phyloP scores from a whole-genome alignment of 2,113 vertebrate genomes.

The Chlamydotis undulata region DNA sequence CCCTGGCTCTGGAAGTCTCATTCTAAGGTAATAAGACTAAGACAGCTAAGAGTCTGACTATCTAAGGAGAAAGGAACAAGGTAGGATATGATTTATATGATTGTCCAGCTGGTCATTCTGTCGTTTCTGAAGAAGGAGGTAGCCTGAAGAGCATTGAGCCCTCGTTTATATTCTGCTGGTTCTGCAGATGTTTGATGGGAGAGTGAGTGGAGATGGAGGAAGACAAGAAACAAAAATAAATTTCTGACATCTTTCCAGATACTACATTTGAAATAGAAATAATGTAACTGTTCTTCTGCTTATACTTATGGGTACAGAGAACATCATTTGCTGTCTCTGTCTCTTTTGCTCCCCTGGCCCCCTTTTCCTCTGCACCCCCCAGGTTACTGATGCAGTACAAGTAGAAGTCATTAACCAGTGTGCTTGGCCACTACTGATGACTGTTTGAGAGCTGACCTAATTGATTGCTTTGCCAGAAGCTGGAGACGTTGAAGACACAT shows the following conservation, averaged over 20 bases:
- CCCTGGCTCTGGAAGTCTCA: not conserved
- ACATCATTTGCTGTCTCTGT: not conserved
- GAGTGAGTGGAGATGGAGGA: not conserved
- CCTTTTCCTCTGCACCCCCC: too few species aligned
- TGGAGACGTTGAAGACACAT: not conserved
- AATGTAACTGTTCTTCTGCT: not conserved
- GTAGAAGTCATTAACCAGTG: not conserved
- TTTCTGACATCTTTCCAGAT: not conserved
- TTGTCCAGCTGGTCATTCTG: not conserved
- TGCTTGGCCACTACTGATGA: not conserved
- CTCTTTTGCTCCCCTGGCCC: not conserved
- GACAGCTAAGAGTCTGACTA: not conserved
- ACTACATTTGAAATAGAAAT: not conserved
- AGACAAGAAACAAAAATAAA: not conserved
- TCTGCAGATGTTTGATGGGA: not conserved
- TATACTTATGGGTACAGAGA: rapidly evolving
- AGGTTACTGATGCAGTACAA: not conserved
- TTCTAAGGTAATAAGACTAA: not conserved
- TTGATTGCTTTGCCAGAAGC: conserved; percentile 26
- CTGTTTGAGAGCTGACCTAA: not conserved
- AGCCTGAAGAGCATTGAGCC: not conserved
- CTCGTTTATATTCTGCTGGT: not conserved
- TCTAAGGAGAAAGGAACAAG: not conserved
- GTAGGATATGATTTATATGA: not conserved
- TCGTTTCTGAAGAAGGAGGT: not conserved